Base-by-base conservation (phyloP, 2,888 invertebrate species). In the Notocelia uddmanniana region DNA sequence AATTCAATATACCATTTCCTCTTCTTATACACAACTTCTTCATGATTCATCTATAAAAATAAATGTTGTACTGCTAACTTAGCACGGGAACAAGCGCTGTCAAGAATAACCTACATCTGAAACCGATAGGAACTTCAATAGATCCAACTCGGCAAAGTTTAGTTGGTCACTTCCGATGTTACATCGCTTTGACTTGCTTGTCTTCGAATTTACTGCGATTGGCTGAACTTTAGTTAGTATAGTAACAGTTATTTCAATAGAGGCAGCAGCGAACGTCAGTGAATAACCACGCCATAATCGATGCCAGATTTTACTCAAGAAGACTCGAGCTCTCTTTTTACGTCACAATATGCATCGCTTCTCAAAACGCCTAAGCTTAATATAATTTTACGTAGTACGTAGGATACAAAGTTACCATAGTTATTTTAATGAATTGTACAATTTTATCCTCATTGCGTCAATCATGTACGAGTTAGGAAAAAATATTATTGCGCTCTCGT, bases 331-430 rank as follows among this genome's bases (percentile, higher is more conserved):
- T 76, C 78, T 77, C 74, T 76, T 74, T 62, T 74, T 73, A 77
- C 76, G 82, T 83, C 82, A 80, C 82, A 81, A 80, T 73, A 76
- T 74, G 59, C 71, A 67, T 60, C 66, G 59, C 66, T 54, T 55
- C 54, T 60, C 59, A 54, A 60, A 63, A 71, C 31, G 45, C 79
- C 79, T 80, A 81, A 81, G 79, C 81, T 77, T 76, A 77, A 74
- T 69, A 84, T 84, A 82, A 80, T 77, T 74, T 81, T 80, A 76
- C 77, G 67, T 89, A 88, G 88, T 81, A 77, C 69, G 74, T 86
- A 90, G 88, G 85, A 81, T 83, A 83, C 86, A 86, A 85, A 85
- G 92, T 92, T 92, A 92, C 92, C 92, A 90, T 89, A 88, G 82
- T 83, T 83, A 60, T 54, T 68, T 68, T 69, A 69, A 69, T 80